These are phyloP conservation scores for Diarsia brunnea DNA, from an alignment of 2,888 invertebrate genomes.

Conservation along the genomic window DNA sequence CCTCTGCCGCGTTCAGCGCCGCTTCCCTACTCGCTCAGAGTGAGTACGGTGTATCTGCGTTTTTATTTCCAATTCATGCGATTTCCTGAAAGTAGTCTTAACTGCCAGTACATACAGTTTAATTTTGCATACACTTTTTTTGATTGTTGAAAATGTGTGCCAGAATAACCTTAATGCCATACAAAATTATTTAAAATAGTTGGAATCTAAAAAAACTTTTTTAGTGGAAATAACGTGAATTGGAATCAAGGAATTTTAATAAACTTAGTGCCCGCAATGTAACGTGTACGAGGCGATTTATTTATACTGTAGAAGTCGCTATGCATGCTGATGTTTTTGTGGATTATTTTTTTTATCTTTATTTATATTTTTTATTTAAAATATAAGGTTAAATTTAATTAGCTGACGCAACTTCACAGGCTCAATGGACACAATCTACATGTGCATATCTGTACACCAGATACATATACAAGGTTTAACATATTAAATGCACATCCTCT, in stretches of 20 bases:
- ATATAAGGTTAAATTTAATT: neutral
- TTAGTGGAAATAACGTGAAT: conserved; percentile 23
- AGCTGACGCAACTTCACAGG: neutral
- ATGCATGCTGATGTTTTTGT: conserved; percentile 38
- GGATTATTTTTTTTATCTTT: neutral
- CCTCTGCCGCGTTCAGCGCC: conserved; percentile 92
- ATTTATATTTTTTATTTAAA: neutral
- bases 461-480: too few species aligned
- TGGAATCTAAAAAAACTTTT: neutral
- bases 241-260: conserved; percentile 25
- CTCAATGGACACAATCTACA: neutral
- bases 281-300: conserved; percentile 21
- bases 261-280: conserved; percentile 30
- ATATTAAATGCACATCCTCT: too few species aligned
- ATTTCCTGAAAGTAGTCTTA: conserved; percentile 5
- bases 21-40: conserved; percentile 96
- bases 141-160: neutral
- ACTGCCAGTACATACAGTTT: neutral
- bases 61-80: conserved; percentile 31
- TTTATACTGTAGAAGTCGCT: conserved; percentile 16
- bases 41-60: conserved; percentile 89
- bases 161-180: neutral
- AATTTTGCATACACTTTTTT: neutral
- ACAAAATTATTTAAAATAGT: neutral
- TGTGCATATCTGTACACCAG: too few species aligned